Evolutionary conservation across 2,888 invertebrate genomes (phyloP), one percentile per base, ranked within the genome.

Genomic region (Syrphus vitripennis): DNA sequence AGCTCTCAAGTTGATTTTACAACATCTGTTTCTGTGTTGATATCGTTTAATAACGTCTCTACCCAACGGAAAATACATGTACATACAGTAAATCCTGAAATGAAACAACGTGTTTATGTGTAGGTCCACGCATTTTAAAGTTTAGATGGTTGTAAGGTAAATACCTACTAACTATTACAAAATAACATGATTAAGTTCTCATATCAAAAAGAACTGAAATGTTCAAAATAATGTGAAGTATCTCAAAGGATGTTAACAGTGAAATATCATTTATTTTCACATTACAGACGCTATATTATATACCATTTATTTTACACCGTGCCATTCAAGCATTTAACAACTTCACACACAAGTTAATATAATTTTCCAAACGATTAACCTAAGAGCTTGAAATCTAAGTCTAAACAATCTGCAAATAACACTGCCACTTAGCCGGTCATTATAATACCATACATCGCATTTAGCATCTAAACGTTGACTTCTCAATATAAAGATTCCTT

Each of bases 291-390:
- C 21, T n/a, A n/a, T 40, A 37, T n/a, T n/a, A n/a, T n/a, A n/a
- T n/a, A n/a, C n/a, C 55, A 72, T 79, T 57, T n/a, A 48, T 37
- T 40, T 9, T n/a, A n/a, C n/a, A n/a, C n/a, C 40, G 19, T 50
- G 26, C 16, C 57, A 42, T 50, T 45, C 40, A 48, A 31, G 59
- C 78, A 72, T 69, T 70, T 70, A 63, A 29, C 74, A 83, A 75
- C 45, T 57, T 76, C 42, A 59, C 77, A 69, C 59, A 21, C 57
- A 69, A 69, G 74, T 78, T 74, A 78, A 83, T 83, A 79, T 63
- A 34, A 71, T 79, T 79, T 79, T 83, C 70, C 65, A 70, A 83
- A 31, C 70, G 63, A 83, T 83, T 75, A 83, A 75, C 75, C 65
- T 16, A 34, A 67, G 21, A 50, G 34, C 48, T 50, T 19, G 21